Conservation (phyloP, 2,797 vertebrate species). For the Labeo calbasu region DNA sequence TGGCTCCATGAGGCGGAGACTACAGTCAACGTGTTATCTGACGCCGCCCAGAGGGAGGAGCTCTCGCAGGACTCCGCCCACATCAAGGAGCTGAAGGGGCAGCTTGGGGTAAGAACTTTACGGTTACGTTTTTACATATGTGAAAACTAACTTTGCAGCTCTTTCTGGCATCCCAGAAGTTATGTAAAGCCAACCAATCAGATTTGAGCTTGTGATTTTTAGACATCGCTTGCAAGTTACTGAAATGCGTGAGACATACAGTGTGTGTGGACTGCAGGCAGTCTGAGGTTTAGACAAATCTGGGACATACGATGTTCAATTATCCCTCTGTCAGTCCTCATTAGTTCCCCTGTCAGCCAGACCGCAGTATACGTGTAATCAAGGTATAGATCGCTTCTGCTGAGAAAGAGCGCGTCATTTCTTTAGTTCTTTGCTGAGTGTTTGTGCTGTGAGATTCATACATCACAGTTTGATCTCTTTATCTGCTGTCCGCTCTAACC, state of each 20-base stretch:
- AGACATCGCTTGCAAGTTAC: background rate
- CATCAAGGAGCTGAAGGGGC: slow-evolving; percentile 82
- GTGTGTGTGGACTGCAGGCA: background rate
- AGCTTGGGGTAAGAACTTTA: slow-evolving; percentile 84
- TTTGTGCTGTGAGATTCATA: slow-evolving; percentile 31
- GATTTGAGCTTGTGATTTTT: background rate
- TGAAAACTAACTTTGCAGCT: background rate
- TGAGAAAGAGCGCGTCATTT: background rate
- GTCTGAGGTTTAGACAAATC: background rate
- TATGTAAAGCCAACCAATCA: background rate
- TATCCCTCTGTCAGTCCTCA: slow-evolving; percentile 14
- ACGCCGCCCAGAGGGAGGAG: slow-evolving; percentile 88
- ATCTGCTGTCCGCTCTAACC: slow-evolving; percentile 13
- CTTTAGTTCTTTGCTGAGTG: background rate
- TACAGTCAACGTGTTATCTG: slow-evolving; percentile 87
- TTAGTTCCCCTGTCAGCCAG: slow-evolving; percentile 20
- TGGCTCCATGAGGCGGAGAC: slow-evolving; percentile 97
- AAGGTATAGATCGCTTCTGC: slow-evolving; percentile 22
- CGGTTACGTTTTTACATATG: no score
- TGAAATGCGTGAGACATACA: no score
- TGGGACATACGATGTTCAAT: background rate
- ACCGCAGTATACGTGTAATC: slow-evolving; percentile 2
- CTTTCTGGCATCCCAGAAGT: background rate
- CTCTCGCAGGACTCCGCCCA: slow-evolving; percentile 82
- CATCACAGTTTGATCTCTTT: slow-evolving; percentile 22